A percentile compares a stretch with the other conserved stretches of the same genome.
Conservation (phyloP, 2,797 vertebrate species). For the Gymnothorax javanicus region DNA sequence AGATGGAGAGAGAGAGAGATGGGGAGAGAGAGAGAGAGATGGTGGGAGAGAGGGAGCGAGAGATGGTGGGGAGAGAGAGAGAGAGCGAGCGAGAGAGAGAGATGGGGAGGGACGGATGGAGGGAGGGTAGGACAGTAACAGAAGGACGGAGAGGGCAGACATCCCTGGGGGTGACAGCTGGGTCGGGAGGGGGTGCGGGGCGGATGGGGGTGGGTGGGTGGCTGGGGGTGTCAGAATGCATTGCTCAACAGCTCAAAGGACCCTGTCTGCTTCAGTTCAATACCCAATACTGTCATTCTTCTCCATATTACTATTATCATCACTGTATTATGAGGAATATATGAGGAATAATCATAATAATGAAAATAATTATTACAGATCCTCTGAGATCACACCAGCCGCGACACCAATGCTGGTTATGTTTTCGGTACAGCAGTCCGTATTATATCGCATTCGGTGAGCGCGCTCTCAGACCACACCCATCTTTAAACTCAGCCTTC, state of each 20-base stretch:
- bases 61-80: slow-evolving; percentile 32
- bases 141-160: slow-evolving; percentile 21
- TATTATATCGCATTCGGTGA: too few relatives aligned
- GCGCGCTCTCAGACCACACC: too few relatives aligned
- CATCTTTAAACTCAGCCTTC: too few relatives aligned
- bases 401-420: too few relatives aligned
- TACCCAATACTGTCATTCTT: not conserved
- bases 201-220: not conserved
- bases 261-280: not conserved
- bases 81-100: slow-evolving; percentile 47
- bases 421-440: too few relatives aligned
- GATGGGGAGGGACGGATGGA: not conserved
- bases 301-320: not conserved
- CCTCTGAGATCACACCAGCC: too few relatives aligned
- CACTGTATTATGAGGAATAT: not conserved
- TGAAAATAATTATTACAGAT: too few relatives aligned
- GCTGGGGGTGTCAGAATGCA: not conserved
- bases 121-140: slow-evolving; percentile 21
- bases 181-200: not conserved
- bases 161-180: slow-evolving; percentile 38
- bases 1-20: not conserved
- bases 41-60: slow-evolving; percentile 42
- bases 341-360: not conserved
- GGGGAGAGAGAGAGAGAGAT: slow-evolving; percentile 41
- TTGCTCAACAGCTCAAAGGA: not conserved